Evolutionary conservation across 2,888 invertebrate genomes (phyloP), one percentile per base, ranked within the genome.

Genomic region (Sycophila texana): DNA sequence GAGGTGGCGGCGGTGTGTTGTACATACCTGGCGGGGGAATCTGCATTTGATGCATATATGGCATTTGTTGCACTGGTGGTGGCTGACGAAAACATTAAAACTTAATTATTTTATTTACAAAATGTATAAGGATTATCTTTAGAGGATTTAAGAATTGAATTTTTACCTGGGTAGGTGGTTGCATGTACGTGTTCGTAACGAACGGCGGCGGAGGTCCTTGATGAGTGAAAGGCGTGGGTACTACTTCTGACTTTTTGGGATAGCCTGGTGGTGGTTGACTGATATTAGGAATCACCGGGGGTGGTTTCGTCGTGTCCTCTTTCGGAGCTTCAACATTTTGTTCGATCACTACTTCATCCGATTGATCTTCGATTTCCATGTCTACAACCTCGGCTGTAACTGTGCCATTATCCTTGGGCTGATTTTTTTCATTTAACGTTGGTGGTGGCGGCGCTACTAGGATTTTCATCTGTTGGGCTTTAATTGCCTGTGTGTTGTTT

Each of bases 291-390:
- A 39, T 39, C 26, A 81, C 77, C 13, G 73, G 16, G 0, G 79
- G 55, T 13, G 83, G 67, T 75, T 83, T 81, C 0, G 75, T 67
- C 63, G 84, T 61, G 83, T 84, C 39, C 84, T 77, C 61, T 22
- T 80, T 75, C 0, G 39, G 2, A 1, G 39, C n/a, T 7, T 73
- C 75, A 2, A 73, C 60, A 30, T 58, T 82, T 39, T 89, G 88
- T 58, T 90, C 90, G 58, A 90, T 90, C 4, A 89, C 85, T 0
- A 86, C 84, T 66, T 90, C 90, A 55, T 90, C 90, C 0, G 83
- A 83, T 12, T 90, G 89, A 81, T 90, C 89, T 30, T 90, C 90
- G 30, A 90, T 88, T 20, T 90, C 90, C 90, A 90, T 90, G n/a
- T 90, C 90, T 0, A 90, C 90, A 0, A 89, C 74, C 12, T 78